These are phyloP conservation scores for Zaprionus obscuricornis DNA, from an alignment of 2,888 invertebrate species.

Conservation along the genomic window DNA sequence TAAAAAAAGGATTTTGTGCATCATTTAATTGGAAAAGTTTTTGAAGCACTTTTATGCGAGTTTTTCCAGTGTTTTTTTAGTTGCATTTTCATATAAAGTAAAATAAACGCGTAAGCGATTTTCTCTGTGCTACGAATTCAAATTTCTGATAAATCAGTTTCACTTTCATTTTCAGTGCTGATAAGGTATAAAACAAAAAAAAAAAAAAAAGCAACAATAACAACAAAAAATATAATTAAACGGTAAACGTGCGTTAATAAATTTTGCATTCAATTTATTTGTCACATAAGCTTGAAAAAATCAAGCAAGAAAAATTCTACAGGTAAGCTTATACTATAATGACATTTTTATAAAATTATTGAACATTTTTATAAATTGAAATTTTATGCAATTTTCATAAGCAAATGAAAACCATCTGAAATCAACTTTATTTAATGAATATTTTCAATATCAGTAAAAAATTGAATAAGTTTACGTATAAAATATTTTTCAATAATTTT, in stretches of 20 bases:
- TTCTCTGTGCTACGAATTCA: constrained; percentile 1
- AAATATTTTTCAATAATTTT: too few species aligned
- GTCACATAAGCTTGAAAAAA: constrained; percentile 11
- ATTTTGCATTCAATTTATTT: constrained; percentile 36
- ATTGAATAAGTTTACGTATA: too few species aligned
- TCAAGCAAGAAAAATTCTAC: background rate
- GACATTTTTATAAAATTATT: background rate
- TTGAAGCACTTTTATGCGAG: constrained; percentile 21
- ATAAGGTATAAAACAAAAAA: constrained; percentile 1
- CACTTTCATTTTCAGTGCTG: constrained; percentile 26
- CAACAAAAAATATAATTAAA: constrained; percentile 24
- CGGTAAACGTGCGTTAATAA: constrained; percentile 40
- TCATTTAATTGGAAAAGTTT: constrained; percentile 41
- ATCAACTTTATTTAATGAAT: too few species aligned
- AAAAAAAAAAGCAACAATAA: background rate
- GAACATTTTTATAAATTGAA: too few species aligned
- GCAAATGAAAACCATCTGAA: too few species aligned
- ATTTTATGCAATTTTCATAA: too few species aligned
- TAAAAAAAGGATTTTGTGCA: constrained; percentile 20
- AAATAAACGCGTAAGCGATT: background rate
- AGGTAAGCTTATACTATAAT: constrained; percentile 31
- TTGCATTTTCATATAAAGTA: constrained; percentile 6
- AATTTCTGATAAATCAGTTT: constrained; percentile 8
- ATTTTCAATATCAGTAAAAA: too few species aligned
- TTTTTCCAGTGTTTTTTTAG: constrained; percentile 14